Evolutionary conservation across 2,888 invertebrate species (phyloP), one percentile per base, ranked within the genome.

Genomic region (Drosophila paranaensis): DNA sequence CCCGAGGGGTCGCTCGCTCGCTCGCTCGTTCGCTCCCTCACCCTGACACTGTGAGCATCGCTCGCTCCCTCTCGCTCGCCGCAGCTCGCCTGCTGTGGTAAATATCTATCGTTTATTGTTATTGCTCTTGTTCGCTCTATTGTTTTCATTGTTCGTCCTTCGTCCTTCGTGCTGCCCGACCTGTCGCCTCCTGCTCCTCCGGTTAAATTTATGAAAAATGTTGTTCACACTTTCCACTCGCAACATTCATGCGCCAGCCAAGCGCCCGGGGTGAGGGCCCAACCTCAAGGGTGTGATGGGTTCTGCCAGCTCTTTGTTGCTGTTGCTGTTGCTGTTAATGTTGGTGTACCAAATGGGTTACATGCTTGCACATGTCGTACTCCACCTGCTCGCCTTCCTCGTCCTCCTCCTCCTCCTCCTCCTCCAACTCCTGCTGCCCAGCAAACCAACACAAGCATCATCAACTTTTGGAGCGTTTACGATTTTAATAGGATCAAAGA

Each of bases 191-290:
- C 48, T 10, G 25, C 50, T 13, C 30, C 33, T n/a, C 48, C 71
- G 60, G 84, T 84, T 88, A 82, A 90, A 91, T 89, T 91, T 91
- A 88, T 90, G 91, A 91, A 91, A 91, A 91, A 91, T 90, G 86
- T 82, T 91, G 90, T 91, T 91, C 91, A 91, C 91, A 91, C 91
- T 91, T 91, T 82, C 68, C 66, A 63, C 58, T 64, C 45, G 66
- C 58, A 67, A 72, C 61, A 53, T 63, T 54, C 54, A 45, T 70
- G 74, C 46, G 40, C 46, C 46, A 53, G 58, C 42, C 65, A 39
- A 53, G 40, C 58, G 42, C 30, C 48, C 39, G 61, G 71, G 65
- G 46, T 50, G 58, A 40, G 39, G 42, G 56, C 56, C 66, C 67
- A 39, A 45, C 63, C 75, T 74, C 54, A 51, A 62, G 73, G 74